Evolutionary conservation across 2,113 vertebrate genomes (phyloP).

Genomic region (Hoplias malabaricus): DNA sequence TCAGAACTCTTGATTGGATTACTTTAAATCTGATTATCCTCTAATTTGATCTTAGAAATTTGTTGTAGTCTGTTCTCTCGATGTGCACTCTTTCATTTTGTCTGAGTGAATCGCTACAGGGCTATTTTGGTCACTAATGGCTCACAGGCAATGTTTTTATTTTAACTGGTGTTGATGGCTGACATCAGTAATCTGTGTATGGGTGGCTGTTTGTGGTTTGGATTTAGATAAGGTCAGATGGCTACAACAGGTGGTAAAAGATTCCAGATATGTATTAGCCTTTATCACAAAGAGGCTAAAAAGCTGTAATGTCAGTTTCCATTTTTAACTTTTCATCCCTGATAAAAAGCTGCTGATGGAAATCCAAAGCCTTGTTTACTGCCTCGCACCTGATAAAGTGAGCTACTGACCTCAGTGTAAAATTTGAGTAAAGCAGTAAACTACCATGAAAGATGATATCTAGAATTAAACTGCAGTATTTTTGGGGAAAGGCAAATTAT

Average conservation of each 20-base stretch:
- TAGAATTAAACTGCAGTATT: too few relatives aligned
- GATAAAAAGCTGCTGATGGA: constrained; percentile 11
- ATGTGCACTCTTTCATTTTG: not conserved
- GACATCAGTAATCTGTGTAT: not conserved
- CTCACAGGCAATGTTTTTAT: not conserved
- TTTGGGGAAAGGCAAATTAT: too few relatives aligned
- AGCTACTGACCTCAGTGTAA: not conserved
- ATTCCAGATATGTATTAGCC: not conserved
- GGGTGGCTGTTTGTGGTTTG: not conserved
- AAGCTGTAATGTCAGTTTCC: not conserved
- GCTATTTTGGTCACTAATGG: not conserved
- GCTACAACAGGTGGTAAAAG: not conserved
- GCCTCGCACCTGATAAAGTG: not conserved
- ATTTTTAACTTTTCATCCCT: constrained; percentile 5
- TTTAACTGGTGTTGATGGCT: not conserved
- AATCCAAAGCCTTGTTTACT: not conserved
- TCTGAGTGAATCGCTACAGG: not conserved
- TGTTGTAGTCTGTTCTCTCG: not conserved
- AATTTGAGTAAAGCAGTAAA: not conserved
- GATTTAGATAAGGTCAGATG: not conserved
- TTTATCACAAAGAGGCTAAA: not conserved
- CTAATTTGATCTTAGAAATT: too few relatives aligned
- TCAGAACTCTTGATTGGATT: too few relatives aligned
- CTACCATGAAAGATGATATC: not conserved
- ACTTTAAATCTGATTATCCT: too few relatives aligned